Base-by-base conservation (phyloP, 1,140 invertebrate species). In the Drosophila punjabiensis region DNA sequence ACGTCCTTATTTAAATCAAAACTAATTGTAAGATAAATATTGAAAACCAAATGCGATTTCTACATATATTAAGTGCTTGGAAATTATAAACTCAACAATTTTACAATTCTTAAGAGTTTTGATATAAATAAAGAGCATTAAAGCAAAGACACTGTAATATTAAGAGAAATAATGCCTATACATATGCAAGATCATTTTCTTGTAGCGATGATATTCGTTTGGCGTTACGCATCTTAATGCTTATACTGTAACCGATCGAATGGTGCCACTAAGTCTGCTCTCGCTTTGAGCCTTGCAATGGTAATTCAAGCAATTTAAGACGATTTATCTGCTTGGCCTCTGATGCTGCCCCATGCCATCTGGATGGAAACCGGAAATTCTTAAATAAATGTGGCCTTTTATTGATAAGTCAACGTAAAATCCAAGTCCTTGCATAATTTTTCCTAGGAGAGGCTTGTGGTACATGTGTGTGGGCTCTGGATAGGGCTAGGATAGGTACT, bases 391-490 rank as follows among this genome's bases (percentile, higher is more conserved):
- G 70, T 78, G 81, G 71, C 50, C 68, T 82, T 80, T 87, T 82
- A 87, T 87, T 87, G 79, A 87, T 87, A 87, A 87, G 80, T 82
- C 83, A 78, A 88, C 68, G 73, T 88, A 73, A 88, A 87, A 81
- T 88, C 7, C 39, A 3, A 8, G 6, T 33, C 43, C 11, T 33
- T 3, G 18, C 18, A 43, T 6, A 9, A 47, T 32, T 48, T 13
- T 20, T 13, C 20, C 64, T 24, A 35, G 35, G 9, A 43, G 41
- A 13, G 33, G 55, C 9, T 47, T 60, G 47, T 24, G 55, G 81
- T 62, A 62, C 70, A 83, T 73, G 76, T 73, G 70, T 24, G 2
- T 7, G 20, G 53, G 52, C 48, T 66, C 4, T 18, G 6, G 18
- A 24, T 24, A 4, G 11, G 20, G 2, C 2, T 5, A 13, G 20